Percentiles rank a stretch among this genome's conserved stretches.
These are phyloP conservation scores for Allobates femoralis DNA, from an alignment of 2,797 vertebrate species.

Conservation along the genomic window DNA sequence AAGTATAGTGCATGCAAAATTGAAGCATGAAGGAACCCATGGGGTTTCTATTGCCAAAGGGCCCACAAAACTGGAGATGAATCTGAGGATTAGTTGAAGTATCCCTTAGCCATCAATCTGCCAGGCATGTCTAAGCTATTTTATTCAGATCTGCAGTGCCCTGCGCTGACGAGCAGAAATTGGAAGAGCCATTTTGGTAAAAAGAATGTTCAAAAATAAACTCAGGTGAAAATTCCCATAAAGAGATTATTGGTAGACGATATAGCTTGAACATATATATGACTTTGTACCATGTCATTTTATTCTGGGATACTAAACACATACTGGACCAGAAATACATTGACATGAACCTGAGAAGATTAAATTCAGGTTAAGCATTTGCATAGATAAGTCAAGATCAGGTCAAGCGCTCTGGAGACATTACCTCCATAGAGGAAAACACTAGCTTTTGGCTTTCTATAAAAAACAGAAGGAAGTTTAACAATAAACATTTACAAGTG, in stretches of 20 bases:
- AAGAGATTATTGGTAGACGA: neutral
- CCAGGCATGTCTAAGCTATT: neutral
- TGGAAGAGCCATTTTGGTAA: neutral
- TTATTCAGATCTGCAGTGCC: too few species aligned
- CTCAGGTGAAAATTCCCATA: neutral
- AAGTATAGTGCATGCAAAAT: too few species aligned
- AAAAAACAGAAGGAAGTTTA: neutral
- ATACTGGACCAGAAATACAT: neutral
- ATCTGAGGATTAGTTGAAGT: too few species aligned
- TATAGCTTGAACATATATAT: neutral
- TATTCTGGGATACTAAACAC: neutral
- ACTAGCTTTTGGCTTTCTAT: constrained; percentile 3
- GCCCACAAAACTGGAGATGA: too few species aligned
- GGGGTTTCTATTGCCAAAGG: too few species aligned
- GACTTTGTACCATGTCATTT: neutral
- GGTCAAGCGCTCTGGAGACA: neutral
- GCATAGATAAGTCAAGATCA: neutral
- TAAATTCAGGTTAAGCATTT: neutral
- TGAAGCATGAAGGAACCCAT: too few species aligned
- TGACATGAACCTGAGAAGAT: neutral
- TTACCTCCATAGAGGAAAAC: neutral
- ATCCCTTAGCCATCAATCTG: neutral
- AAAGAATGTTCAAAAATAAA: neutral
- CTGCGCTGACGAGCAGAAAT: neutral
- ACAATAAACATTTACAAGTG: constrained; percentile 29